phyloP scores from a whole-genome alignment of 2,797 vertebrate species.

The Lagothrix lagotricha region DNA sequence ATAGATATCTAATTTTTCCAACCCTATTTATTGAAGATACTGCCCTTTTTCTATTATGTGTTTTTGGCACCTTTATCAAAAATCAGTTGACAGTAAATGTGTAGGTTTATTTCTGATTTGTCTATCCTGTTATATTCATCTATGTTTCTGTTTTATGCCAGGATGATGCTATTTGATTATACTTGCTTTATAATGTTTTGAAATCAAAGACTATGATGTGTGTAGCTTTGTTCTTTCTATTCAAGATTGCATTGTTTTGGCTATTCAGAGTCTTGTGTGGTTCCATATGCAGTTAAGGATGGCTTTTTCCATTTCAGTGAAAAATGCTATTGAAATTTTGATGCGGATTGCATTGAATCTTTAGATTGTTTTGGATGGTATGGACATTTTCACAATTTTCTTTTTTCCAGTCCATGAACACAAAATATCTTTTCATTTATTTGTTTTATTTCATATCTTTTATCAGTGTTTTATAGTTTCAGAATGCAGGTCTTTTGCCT shows the following conservation, averaged over 20 bases:
- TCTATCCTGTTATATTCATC: not conserved
- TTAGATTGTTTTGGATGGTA: not conserved
- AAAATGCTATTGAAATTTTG: not conserved
- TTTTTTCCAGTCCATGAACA: not conserved
- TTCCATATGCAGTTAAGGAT: not conserved
- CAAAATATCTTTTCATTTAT: not conserved
- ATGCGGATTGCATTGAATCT: not conserved
- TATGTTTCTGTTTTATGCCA: not conserved
- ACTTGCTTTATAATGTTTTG: not conserved
- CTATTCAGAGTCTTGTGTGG: not conserved
- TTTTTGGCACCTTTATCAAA: not conserved
- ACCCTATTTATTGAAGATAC: not conserved
- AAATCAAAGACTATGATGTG: not conserved
- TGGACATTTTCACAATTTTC: not conserved
- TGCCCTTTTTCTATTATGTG: not conserved
- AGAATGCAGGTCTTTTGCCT: not conserved
- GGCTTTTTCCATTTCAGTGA: not conserved
- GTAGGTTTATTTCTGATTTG: not conserved
- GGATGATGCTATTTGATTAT: not conserved
- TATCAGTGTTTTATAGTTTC: not conserved
- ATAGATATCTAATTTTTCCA: not conserved
- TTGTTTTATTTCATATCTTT: not conserved
- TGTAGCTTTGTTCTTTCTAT: not conserved
- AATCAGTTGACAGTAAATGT: not conserved
- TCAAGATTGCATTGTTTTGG: not conserved